Base-by-base conservation (phyloP, 1,140 invertebrate species). In the Hyposmocoma kahamanoa region DNA sequence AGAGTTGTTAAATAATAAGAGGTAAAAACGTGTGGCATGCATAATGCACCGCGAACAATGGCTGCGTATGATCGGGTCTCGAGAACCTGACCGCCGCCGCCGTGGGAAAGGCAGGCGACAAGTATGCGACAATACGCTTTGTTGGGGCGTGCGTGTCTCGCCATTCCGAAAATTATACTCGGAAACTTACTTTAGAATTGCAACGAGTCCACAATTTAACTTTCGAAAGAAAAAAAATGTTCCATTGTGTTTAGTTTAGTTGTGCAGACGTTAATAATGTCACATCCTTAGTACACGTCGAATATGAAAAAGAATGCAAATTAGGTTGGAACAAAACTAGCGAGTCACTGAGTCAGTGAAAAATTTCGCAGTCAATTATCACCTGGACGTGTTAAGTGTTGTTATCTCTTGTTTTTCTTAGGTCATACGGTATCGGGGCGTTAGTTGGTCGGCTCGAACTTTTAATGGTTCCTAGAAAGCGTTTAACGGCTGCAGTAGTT, bases 51-150 rank as follows among this genome's bases (percentile, higher is more conserved):
- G 22, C 5, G 5, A 17, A 26, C 22, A 24, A 43, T 43, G 22
- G 24, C 42, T 6, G 19, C 19, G 39, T 22, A 15, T 17, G 21
- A n/a, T 10, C 42, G 42, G 15, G n/a, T 17, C n/a, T n/a, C 22
- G 21, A 26, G 28, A 57, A 58, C 42, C 43, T 42, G 51, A 56
- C 46, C 65, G 62, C 38, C 77, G 75, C 46, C 65, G 62, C 38
- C 77, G 75, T 79, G 78, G 62, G 74, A 79, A 76, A 59, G 47
- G 2, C 63, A n/a, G 13, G 22, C 22, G 47, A 57, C 61, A 69
- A 70, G 64, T 64, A 76, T 72, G 74, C 72, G 62, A 82, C 74
- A 80, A 78, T 72, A 62, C 54, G 56, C 67, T 72, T 79, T 72
- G 63, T 72, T 58, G 44, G 39, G 43, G 28, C 28, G 28, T 30